Conservation (phyloP, 2,113 vertebrate genomes). For the Oncorhynchus clarkii region DNA sequence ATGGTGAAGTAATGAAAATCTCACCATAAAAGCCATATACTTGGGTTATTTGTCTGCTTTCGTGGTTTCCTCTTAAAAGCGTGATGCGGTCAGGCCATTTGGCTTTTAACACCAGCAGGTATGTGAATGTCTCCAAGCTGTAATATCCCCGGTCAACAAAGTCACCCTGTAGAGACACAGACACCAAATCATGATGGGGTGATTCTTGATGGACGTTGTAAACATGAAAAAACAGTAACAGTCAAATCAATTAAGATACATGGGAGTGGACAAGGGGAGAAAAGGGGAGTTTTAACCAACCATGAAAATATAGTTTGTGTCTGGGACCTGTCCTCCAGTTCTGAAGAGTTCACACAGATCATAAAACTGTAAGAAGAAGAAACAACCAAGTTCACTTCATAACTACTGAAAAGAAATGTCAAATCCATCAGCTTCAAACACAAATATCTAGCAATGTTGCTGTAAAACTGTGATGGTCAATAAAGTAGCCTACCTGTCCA, state of each 20-base stretch:
- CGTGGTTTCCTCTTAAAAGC: constrained; percentile 91
- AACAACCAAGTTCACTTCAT: background rate
- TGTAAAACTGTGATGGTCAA: no score
- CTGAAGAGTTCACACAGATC: constrained; percentile 95
- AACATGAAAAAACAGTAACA: background rate
- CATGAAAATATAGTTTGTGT: constrained; percentile 99
- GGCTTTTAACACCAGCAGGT: constrained; percentile 93
- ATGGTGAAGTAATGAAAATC: background rate
- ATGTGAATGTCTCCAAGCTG: constrained; percentile 95
- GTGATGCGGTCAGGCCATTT: constrained; percentile 98
- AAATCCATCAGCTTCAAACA: no score
- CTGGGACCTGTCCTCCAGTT: constrained; percentile 94
- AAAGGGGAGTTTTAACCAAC: constrained; percentile 64
- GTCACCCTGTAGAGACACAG: constrained; percentile 80
- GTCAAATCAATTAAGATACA: background rate
- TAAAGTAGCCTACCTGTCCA: constrained; percentile 80
- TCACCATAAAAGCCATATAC: constrained; percentile 97
- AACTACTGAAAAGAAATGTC: no score
- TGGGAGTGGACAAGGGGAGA: no score
- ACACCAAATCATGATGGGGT: background rate
- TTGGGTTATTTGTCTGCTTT: constrained; percentile 96
- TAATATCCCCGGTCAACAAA: constrained; percentile 98
- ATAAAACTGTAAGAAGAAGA: constrained; percentile 82
- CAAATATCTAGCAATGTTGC: no score
- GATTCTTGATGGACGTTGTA: no score